These are phyloP conservation scores for Epistrophe eligans DNA, from an alignment of 2,888 invertebrate genomes.

Conservation along the genomic window DNA sequence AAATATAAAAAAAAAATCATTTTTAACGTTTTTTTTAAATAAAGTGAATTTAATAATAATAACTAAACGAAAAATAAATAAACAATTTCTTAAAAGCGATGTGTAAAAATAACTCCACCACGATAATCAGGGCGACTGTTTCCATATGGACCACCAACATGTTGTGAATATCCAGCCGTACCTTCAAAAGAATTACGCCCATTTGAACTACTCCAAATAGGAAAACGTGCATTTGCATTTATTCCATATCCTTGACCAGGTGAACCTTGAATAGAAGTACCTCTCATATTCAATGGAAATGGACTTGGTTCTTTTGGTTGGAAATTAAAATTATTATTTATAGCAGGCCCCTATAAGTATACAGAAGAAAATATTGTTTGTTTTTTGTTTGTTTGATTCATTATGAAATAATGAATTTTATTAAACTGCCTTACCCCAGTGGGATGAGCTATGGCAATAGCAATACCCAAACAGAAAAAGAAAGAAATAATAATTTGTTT, in stretches of 20 bases:
- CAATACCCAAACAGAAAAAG: constrained; percentile 6
- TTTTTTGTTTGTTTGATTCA: too few species aligned
- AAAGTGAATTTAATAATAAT: too few species aligned
- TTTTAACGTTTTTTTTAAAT: too few species aligned
- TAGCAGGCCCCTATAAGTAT: background rate
- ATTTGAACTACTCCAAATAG: background rate
- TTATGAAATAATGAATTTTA: too few species aligned
- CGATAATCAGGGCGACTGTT: background rate
- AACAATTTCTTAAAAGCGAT: background rate
- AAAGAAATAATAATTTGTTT: background rate
- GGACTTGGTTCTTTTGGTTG: background rate
- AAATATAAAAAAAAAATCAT: too few species aligned
- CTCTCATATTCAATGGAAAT: background rate
- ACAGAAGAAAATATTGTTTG: background rate
- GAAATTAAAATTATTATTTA: background rate
- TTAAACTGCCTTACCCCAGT: background rate
- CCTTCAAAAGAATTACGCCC: background rate
- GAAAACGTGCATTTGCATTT: background rate
- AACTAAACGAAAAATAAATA: too few species aligned
- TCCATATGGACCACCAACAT: background rate
- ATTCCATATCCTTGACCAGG: background rate
- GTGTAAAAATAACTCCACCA: background rate
- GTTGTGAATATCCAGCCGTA: background rate
- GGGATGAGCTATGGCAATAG: background rate
- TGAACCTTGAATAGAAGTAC: background rate